Percentiles rank a stretch among this genome's conserved stretches.
Evolutionary conservation across 2,113 vertebrate genomes (phyloP).

Genomic region (Myxocyprinus asiaticus): DNA sequence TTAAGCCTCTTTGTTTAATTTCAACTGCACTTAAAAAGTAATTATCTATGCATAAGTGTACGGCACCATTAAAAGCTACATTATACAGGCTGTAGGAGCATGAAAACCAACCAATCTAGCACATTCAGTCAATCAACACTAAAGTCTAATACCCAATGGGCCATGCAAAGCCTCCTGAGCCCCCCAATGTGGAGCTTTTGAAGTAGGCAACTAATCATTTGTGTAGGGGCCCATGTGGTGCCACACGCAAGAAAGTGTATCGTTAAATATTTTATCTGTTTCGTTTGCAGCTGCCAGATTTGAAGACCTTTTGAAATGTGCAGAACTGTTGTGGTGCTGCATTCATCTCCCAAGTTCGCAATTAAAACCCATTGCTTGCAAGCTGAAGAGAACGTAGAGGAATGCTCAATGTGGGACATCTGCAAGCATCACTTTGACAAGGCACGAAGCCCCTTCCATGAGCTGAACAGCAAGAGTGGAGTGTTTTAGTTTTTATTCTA

Average conservation of each 20-base stretch:
- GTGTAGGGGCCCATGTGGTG: conserved; percentile 51
- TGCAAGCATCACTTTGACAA: not conserved
- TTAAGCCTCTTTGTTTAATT: conserved; percentile 18
- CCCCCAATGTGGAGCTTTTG: conserved; percentile 50
- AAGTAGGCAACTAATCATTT: conserved; percentile 55
- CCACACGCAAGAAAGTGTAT: conserved; percentile 56
- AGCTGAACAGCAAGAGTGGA: not conserved
- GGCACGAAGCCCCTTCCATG: conserved; percentile 37
- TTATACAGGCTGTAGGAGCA: conserved; percentile 8
- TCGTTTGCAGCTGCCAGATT: conserved; percentile 66
- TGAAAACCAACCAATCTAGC: conserved; percentile 15
- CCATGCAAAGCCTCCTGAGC: conserved; percentile 4
- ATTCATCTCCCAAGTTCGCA: conserved; percentile 65
- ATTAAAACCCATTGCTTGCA: conserved; percentile 61
- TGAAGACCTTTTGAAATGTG: conserved; percentile 59
- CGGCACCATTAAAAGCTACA: not conserved
- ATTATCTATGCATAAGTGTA: conserved; percentile 22
- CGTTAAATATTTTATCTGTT: conserved; percentile 63
- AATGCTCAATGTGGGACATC: conserved; percentile 61
- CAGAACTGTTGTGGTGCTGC: conserved; percentile 53
- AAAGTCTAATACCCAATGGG: not conserved
- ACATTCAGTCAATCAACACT: conserved; percentile 11
- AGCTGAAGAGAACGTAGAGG: conserved; percentile 61
- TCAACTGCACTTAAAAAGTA: conserved; percentile 30
- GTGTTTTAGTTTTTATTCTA: too few relatives aligned